Base-by-base conservation (phyloP, 92 coral and sea anemone genomes). In the Porites rus region DNA sequence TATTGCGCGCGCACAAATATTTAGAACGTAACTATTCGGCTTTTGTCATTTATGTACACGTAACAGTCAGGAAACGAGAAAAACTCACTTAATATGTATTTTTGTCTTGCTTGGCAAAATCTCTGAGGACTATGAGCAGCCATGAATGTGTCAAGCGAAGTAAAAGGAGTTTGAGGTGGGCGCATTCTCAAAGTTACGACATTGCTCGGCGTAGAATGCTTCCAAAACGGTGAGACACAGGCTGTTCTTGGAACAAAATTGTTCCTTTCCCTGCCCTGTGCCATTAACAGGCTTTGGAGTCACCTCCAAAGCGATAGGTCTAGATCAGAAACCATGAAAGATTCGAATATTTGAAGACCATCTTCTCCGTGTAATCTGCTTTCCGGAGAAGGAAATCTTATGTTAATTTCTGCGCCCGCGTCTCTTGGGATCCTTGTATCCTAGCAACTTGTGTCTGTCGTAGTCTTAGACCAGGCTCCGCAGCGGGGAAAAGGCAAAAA, bases 101-200 rank as follows among this genome's bases (percentile, higher is more conserved):
- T 97, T 78, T 95, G 99, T 78, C 98, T 95, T 69, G 92, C 83
- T 83, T 89, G 92, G 91, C 96, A 95, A 80, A 90, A 91, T 93
- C 97, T 88, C 63, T 97, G 91, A 52, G 99, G 97, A 67, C 97
- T 95, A 69, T 97, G 99, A 51, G 99, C 96, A 16, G 99, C 96
- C 99, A 97, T 95, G 78, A 97, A 95, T 51, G 99, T 91, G 76
- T 97, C 99, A 7, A 97, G 87, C 56, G 99, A 95, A 13, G 98
- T 93, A 62, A 94, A 94, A 9, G 94, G 88, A 19, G 94, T 88
- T 50, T 91, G 92, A 17, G 94, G 91, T 3, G 98, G 96, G 18
- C 94, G 85, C 98, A 94, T 93, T 80, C 92, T 94, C 81, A 94
- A 73, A 56, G 84, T 94, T 28, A 93, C 96, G 17, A 94, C 96